Evolutionary conservation across 2,113 vertebrate genomes (phyloP).

Genomic region (Orycteropus afer): DNA sequence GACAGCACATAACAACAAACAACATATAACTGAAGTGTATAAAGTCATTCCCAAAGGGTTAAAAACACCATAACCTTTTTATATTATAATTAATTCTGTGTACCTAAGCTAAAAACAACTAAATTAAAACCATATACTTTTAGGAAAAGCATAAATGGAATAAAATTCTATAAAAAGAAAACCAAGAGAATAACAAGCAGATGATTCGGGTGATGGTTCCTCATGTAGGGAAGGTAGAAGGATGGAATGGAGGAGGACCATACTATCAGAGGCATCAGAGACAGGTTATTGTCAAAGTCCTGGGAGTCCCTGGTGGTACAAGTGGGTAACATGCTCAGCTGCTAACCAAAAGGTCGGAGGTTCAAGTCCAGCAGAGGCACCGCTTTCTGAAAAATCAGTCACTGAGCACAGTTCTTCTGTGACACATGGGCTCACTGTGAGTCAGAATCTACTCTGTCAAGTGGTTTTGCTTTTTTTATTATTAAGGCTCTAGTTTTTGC

Average conservation of each 20-base stretch:
- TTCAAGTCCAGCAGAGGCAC: neutral
- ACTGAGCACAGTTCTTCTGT: too few species aligned
- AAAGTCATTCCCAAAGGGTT: constrained; percentile 2
- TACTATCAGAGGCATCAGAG: neutral
- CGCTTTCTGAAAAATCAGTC: too few species aligned
- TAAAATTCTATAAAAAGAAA: constrained; percentile 7
- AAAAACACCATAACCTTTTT: neutral
- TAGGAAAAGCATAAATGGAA: neutral
- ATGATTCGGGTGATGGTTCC: neutral
- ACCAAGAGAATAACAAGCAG: neutral
- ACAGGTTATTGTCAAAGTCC: neutral
- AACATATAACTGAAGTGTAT: constrained; percentile 7
- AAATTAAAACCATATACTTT: neutral
- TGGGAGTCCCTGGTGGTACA: too few species aligned
- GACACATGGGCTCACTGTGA: too few species aligned
- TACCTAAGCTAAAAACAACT: constrained; percentile 47
- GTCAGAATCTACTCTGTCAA: neutral
- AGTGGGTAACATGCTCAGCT: neutral
- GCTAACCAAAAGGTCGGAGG: neutral
- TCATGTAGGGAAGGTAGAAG: neutral
- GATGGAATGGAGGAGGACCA: neutral
- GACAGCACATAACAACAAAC: too few species aligned
- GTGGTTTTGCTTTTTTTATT: neutral
- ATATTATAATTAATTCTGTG: too few species aligned
- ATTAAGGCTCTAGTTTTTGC: neutral